Conservation (phyloP, 2,888 invertebrate species). For the Eupithecia tripunctaria region DNA sequence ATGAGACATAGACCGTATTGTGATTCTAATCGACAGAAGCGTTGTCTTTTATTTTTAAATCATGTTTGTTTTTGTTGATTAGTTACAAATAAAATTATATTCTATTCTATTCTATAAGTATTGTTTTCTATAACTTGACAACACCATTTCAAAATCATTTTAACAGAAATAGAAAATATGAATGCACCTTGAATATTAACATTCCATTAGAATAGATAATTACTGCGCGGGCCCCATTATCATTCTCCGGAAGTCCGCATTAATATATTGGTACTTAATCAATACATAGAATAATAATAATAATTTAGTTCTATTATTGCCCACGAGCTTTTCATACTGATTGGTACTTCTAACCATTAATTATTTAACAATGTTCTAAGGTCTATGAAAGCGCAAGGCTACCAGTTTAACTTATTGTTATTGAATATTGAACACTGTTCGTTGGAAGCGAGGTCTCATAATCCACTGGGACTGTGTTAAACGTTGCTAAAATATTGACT, state of each 20-base stretch:
- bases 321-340: constrained; percentile 19
- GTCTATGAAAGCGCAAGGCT: constrained; percentile 20
- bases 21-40: no score
- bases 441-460: not conserved
- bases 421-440: not conserved
- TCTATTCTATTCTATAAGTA: no score
- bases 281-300: constrained; percentile 15
- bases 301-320: constrained; percentile 22
- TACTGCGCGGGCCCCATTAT: constrained; percentile 10
- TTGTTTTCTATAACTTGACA: no score
- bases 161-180: not conserved
- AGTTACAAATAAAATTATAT: no score
- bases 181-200: constrained; percentile 8
- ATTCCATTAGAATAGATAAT: constrained; percentile 7
- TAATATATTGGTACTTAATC: constrained; percentile 12
- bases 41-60: no score
- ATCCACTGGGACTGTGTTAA: not conserved
- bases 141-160: not conserved
- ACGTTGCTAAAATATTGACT: not conserved
- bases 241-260: constrained; percentile 25
- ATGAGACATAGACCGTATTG: no score
- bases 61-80: no score
- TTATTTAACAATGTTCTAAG: constrained; percentile 23
- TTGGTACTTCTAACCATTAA: constrained; percentile 24
- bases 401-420: not conserved